phyloP scores from a whole-genome alignment of 2,113 vertebrate genomes.

The Illadopsis cleaveri region DNA sequence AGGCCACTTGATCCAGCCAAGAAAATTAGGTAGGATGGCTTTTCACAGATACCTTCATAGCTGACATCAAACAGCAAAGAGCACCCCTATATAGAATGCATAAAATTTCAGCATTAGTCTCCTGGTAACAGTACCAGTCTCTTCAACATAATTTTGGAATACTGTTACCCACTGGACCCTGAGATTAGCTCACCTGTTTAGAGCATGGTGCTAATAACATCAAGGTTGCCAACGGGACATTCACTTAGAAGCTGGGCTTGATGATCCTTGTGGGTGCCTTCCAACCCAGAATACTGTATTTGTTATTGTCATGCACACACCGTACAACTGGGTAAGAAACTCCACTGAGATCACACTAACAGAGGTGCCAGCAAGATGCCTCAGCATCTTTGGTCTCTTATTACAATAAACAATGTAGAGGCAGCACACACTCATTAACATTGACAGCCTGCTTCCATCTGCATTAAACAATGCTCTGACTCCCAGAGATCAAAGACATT shows the following conservation, averaged over 20 bases:
- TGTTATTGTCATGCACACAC: neutral
- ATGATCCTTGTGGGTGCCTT: neutral
- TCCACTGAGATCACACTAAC: neutral
- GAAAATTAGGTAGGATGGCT: neutral
- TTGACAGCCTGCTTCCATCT: neutral
- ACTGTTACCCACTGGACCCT: neutral
- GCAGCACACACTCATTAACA: neutral
- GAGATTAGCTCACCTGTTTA: neutral
- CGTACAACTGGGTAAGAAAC: neutral
- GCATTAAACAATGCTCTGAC: neutral
- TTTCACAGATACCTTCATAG: neutral
- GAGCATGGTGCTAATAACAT: neutral
- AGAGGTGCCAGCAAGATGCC: neutral
- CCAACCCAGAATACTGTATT: neutral
- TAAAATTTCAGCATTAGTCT: neutral
- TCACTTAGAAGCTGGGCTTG: neutral
- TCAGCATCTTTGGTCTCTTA: neutral
- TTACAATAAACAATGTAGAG: neutral
- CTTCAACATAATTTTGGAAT: neutral
- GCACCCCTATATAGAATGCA: neutral
- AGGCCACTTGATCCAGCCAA: neutral
- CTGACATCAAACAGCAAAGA: neutral
- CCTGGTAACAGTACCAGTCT: neutral
- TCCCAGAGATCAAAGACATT: neutral
- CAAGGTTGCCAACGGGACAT: rapidly evolving